These are phyloP conservation scores for Marronus borbonicus DNA, from an alignment of 2,888 invertebrate species.

Conservation along the genomic window DNA sequence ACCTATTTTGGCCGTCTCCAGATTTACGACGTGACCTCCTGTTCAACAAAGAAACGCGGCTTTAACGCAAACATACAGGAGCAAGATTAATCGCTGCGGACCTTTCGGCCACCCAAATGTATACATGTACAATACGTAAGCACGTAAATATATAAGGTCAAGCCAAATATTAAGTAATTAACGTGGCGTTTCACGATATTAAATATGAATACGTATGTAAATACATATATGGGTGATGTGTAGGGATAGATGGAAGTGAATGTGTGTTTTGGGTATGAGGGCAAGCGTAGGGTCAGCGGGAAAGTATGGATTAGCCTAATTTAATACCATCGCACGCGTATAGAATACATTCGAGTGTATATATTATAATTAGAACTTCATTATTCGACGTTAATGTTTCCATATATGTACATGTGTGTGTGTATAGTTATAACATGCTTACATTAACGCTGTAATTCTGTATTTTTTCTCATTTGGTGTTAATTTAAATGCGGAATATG, in stretches of 20 bases:
- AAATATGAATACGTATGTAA: background rate
- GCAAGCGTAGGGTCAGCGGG: background rate
- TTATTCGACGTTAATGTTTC: background rate
- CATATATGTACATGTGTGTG: background rate
- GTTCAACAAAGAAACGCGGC: background rate
- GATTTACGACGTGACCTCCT: background rate
- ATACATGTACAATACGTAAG: too few species aligned
- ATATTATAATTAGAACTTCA: conserved; percentile 1
- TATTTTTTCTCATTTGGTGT: too few species aligned
- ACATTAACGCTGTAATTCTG: too few species aligned
- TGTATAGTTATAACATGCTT: background rate
- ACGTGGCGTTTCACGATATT: background rate
- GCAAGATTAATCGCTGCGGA: conserved; percentile 7
- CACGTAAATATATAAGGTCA: background rate
- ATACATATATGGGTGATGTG: background rate
- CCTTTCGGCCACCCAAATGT: background rate
- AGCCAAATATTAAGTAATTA: conserved; percentile 8
- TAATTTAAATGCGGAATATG: too few species aligned
- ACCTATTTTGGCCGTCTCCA: background rate
- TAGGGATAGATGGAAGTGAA: background rate
- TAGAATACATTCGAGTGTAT: background rate
- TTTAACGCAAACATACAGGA: background rate
- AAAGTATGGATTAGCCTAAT: conserved; percentile 1
- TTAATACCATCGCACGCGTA: background rate
- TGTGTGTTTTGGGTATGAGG: too few species aligned